Conservation (phyloP, 2,113 vertebrate species). For the Upupa epops region DNA sequence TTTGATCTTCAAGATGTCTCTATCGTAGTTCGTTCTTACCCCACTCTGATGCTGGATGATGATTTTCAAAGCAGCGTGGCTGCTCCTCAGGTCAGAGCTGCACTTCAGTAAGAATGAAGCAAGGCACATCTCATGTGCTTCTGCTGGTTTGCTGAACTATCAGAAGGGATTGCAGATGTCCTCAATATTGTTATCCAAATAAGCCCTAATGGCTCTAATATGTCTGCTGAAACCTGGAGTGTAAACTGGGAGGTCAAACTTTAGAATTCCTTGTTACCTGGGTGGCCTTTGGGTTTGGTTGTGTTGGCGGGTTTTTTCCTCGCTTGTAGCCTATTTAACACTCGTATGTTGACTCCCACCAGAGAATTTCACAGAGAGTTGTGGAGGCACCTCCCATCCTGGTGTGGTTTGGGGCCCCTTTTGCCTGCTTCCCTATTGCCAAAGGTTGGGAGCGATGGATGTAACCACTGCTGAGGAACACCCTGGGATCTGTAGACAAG, state of each 20-base stretch:
- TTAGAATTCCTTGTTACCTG: background rate
- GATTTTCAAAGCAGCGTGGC: background rate
- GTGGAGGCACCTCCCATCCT: background rate
- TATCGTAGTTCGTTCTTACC: background rate
- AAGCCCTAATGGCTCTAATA: background rate
- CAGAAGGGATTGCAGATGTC: accelerated
- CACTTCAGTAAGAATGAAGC: background rate
- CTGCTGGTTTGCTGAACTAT: accelerated
- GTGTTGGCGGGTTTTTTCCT: background rate
- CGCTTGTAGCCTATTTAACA: background rate
- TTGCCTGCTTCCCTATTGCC: background rate
- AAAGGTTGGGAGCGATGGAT: background rate
- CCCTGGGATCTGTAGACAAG: accelerated
- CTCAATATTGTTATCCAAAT: background rate
- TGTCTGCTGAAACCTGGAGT: background rate
- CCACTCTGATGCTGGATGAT: accelerated
- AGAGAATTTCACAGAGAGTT: background rate
- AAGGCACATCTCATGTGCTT: background rate
- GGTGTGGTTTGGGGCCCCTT: background rate
- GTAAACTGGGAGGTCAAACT: background rate
- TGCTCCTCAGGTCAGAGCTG: background rate
- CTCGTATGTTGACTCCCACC: background rate
- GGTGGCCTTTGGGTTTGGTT: background rate
- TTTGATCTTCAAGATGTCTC: too few relatives aligned
- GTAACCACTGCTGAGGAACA: background rate